phyloP scores from a whole-genome alignment of 1,140 invertebrate genomes.

The Aporrectodea caliginosa region DNA sequence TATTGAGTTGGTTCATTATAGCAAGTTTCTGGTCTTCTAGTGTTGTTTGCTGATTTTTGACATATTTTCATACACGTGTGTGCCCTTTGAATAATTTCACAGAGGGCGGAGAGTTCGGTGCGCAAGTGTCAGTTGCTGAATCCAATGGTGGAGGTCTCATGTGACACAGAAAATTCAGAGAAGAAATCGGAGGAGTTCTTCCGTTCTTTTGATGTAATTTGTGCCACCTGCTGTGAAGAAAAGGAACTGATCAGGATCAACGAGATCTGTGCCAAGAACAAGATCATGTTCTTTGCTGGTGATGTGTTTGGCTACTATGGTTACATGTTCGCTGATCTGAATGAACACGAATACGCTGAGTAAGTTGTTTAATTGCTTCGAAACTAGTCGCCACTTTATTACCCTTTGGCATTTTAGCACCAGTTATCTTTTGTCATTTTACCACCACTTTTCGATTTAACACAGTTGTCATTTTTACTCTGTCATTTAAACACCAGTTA shows the following conservation, averaged over 20 bases:
- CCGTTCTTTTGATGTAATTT: constrained; percentile 76
- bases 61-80: no score
- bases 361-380: constrained; percentile 63
- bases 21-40: no score
- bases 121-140: constrained; percentile 76
- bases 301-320: constrained; percentile 93
- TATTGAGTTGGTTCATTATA: no score
- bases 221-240: constrained; percentile 70
- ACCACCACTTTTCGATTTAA: no score
- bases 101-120: constrained; percentile 79
- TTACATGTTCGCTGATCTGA: constrained; percentile 83
- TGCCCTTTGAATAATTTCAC: no score
- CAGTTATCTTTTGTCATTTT: no score
- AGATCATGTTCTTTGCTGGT: constrained; percentile 80
- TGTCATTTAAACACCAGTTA: no score
- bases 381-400: no score
- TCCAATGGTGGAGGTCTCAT: constrained; percentile 81
- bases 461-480: no score
- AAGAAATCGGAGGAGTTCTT: constrained; percentile 69
- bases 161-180: constrained; percentile 64
- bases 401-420: no score
- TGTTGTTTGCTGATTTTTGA: no score
- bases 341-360: constrained; percentile 79
- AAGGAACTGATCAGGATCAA: constrained; percentile 72
- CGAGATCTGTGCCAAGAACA: constrained; percentile 70